phyloP scores from a whole-genome alignment of 2,888 invertebrate species.

The Lasius platythorax region DNA sequence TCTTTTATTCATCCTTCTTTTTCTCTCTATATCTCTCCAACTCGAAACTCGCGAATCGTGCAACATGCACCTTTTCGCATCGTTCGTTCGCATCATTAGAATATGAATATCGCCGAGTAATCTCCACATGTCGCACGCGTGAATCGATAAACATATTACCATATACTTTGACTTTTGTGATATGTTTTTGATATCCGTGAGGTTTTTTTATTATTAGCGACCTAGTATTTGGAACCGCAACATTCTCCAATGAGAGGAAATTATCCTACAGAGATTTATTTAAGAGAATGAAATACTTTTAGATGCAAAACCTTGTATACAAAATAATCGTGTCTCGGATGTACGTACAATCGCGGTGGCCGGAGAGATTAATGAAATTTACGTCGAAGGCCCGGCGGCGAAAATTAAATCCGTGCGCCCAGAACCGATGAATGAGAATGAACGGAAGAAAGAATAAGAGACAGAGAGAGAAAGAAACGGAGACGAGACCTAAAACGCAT shows the following conservation, averaged over 20 bases:
- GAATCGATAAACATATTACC: no score
- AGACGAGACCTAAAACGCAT: not conserved
- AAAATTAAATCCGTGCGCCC: conserved; percentile 27
- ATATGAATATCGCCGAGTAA: conserved; percentile 10
- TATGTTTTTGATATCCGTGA: no score
- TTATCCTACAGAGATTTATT: not conserved
- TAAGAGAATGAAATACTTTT: not conserved
- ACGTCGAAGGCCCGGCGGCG: conserved; percentile 6
- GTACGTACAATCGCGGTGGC: conserved; percentile 29
- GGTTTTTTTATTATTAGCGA: not conserved
- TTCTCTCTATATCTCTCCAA: not conserved
- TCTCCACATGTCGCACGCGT: not conserved
- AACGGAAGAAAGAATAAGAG: not conserved
- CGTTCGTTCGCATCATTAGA: conserved; percentile 8
- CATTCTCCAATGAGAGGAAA: not conserved
- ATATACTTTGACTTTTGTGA: not conserved
- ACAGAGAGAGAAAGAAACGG: not conserved
- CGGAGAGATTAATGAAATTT: conserved; percentile 38
- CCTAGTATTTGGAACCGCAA: not conserved
- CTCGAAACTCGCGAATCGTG: conserved; percentile 12
- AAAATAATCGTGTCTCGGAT: conserved; percentile 21
- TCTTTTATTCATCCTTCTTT: not conserved
- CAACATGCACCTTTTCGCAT: conserved; percentile 5
- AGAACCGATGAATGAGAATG: conserved; percentile 30
- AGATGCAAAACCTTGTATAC: not conserved